Base-by-base conservation (phyloP, 2,888 invertebrate species). In the Chloroclysta siterata region DNA sequence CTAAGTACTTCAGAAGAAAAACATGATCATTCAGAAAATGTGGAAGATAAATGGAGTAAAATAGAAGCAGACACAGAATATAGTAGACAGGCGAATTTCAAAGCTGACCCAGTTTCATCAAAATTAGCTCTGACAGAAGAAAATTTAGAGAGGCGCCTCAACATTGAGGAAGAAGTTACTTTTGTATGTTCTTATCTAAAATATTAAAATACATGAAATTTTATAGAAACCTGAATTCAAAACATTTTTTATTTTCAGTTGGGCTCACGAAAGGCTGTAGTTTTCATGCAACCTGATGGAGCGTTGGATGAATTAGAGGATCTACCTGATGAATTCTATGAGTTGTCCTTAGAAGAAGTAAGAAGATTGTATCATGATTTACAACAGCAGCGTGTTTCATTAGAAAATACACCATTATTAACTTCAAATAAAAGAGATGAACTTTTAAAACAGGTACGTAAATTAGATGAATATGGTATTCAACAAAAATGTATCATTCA, bases 291-390 rank as follows among this genome's bases (percentile, higher is more conserved):
- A 78, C 94, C 95, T 42, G 92, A 94, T 62, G 81, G 85, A 13
- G 76, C 82, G 72, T 89, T 94, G 56, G 80, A 91, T 60, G 94
- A 94, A 36, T 94, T 95, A 70, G 95, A 96, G 55, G 97, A 97
- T 60, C 86, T 96, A 42, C 96, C 97, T 0, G 98, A 98, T 85
- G 96, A 97, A 54, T 99, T 98, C 85, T 99, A 97, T 83, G 97
- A 98, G 68, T 87, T 98, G 47, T 97, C 97, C 0, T 94, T 97
- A 48, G 95, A 95, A 62, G 99, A 99, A 92, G 95, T 97, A 0
- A 95, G 95, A 76, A 94, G 94, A 79, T 93, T 98, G 62, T 93
- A 97, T 60, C 93, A 94, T 57, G 97, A 98, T 78, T 93, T 97
- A 39, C 96, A 95, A 77, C 94, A 94, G 76, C 93, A 93, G 46